Percentiles rank a stretch among this genome's conserved stretches.
Conservation (phyloP, 2,113 vertebrate species). For the Erinaceus europaeus region DNA sequence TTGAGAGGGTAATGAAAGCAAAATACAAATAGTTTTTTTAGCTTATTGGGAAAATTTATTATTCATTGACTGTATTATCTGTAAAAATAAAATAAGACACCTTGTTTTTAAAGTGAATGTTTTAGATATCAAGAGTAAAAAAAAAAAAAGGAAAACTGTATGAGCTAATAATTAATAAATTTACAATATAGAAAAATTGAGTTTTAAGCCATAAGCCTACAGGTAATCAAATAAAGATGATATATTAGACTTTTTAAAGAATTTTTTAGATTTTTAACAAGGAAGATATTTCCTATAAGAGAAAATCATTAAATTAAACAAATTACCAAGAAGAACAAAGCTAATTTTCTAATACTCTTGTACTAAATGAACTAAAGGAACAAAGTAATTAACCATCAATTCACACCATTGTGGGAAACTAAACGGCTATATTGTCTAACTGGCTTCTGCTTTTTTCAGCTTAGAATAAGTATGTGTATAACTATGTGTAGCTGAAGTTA, state of each 20-base stretch:
- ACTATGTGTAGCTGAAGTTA: slow-evolving; percentile 19
- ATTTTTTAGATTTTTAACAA: background rate
- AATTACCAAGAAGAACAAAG: background rate
- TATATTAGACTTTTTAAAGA: background rate
- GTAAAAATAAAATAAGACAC: background rate
- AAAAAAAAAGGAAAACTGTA: background rate
- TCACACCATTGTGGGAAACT: background rate
- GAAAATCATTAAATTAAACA: background rate
- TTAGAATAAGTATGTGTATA: slow-evolving; percentile 45
- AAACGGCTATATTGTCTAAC: background rate
- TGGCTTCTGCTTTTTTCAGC: background rate
- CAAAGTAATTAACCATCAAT: background rate
- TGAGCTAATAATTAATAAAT: background rate
- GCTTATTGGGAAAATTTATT: background rate
- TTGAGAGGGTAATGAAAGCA: background rate
- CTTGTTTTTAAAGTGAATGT: background rate
- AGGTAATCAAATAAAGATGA: slow-evolving; percentile 5
- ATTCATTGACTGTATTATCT: background rate
- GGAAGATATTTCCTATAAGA: background rate
- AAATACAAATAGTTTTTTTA: slow-evolving; percentile 19
- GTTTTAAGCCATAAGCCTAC: background rate
- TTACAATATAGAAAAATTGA: background rate
- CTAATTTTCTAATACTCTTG: slow-evolving; percentile 39
- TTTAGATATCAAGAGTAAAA: background rate
- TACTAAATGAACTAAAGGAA: background rate